A percentile compares a stretch with the other conserved stretches of the same genome.
Conservation (phyloP, 2,113 vertebrate genomes). For the Delphinus delphis region DNA sequence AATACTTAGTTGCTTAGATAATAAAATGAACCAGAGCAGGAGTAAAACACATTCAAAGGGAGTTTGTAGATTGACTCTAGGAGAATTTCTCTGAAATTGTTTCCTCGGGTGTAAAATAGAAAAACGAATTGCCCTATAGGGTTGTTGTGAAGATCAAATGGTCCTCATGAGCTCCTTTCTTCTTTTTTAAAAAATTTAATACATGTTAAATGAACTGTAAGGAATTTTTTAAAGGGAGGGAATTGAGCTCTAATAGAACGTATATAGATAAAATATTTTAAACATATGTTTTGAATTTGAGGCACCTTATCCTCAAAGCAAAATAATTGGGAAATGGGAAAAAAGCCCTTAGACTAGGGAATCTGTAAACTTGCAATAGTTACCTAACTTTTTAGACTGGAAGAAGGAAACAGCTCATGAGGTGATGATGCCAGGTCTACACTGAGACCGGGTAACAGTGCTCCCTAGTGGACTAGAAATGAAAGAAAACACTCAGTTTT, state of each 20-base stretch:
- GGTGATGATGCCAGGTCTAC: rapidly evolving
- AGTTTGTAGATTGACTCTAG: neutral
- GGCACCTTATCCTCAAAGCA: neutral
- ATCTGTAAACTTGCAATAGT: neutral
- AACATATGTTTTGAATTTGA: neutral
- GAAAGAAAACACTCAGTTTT: neutral
- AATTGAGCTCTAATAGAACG: neutral
- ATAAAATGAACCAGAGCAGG: neutral
- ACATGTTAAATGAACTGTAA: neutral
- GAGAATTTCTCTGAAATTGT: neutral
- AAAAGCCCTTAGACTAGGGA: neutral
- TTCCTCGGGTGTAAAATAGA: neutral
- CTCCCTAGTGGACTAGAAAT: neutral
- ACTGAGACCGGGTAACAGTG: neutral
- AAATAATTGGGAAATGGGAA: neutral
- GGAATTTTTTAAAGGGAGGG: neutral
- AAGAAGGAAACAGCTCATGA: rapidly evolving
- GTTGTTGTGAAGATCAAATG: neutral
- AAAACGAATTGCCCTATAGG: neutral
- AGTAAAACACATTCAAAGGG: neutral
- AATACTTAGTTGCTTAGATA: neutral
- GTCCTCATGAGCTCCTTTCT: neutral
- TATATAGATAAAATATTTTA: neutral
- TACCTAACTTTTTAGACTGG: rapidly evolving
- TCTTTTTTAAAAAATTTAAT: neutral